Evolutionary conservation across 2,113 vertebrate genomes (phyloP).

Genomic region (Nibea albiflora): DNA sequence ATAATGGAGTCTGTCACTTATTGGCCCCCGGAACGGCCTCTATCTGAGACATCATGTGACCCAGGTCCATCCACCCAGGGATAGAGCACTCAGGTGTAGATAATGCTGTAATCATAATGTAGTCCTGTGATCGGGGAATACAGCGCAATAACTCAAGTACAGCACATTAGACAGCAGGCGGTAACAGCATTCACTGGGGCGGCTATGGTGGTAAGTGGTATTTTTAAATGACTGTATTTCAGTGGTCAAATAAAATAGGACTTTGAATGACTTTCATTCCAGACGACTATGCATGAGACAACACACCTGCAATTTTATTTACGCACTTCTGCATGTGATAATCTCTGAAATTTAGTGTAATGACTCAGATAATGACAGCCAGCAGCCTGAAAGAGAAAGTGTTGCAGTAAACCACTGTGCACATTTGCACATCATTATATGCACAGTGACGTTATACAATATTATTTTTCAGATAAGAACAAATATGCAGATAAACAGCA

Average conservation of each 20-base stretch:
- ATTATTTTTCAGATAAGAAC: slow-evolving; percentile 14
- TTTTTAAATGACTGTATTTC: slow-evolving; percentile 17
- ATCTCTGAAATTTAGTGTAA: neutral
- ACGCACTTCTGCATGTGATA: neutral
- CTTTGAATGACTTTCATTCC: slow-evolving; percentile 19
- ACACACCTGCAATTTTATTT: neutral
- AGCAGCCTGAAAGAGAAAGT: neutral
- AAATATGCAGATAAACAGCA: slow-evolving; percentile 11
- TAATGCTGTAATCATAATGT: slow-evolving; percentile 28
- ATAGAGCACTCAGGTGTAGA: slow-evolving; percentile 22
- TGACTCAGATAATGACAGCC: slow-evolving; percentile 12
- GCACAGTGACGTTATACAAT: slow-evolving; percentile 1
- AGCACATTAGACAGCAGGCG: neutral
- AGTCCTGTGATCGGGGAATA: slow-evolving; percentile 26
- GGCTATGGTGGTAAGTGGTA: neutral
- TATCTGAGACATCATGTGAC: slow-evolving; percentile 22
- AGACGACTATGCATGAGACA: neutral
- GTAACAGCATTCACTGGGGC: neutral
- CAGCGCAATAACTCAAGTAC: slow-evolving; percentile 4
- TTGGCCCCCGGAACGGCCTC: neutral
- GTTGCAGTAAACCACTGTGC: neutral
- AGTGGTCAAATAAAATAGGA: slow-evolving; percentile 9
- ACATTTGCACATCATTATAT: slow-evolving; percentile 9
- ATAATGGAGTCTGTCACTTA: neutral
- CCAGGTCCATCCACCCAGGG: slow-evolving; percentile 3